Evolutionary conservation across 2,797 vertebrate species (phyloP), one percentile per base, ranked within the genome.

Genomic region (Telmatherina bonti): DNA sequence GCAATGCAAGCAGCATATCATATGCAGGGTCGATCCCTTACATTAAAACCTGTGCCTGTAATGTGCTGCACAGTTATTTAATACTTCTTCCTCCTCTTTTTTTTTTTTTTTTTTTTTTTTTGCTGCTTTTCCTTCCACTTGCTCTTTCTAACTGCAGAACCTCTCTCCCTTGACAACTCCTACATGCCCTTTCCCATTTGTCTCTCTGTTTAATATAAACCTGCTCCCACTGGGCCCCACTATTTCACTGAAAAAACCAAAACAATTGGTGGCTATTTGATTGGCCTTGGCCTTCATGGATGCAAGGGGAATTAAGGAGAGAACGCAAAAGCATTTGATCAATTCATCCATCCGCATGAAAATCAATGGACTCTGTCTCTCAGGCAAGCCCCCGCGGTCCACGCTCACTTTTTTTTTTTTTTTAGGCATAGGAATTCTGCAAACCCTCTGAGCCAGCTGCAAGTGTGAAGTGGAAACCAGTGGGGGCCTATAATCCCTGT

Each of bases 181-280:
- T 81, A 70, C 76, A 70, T 87, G 81, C 79, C 63, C 76, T 82
- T 58, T 70, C 67, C 82, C 74, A 86, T 91, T 87, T 86, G 78
- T 88, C 80, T 91, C 75, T 71, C 81, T 89, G 87, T 90, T 92
- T 90, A 89, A 90, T 90, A 85, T 84, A 78, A 86, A 84, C 79
- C 80, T 70, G 67, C 67, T 81, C 88, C 87, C 82, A 27, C 55
- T 70, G 88, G 86, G 75, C 75, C 16, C 64, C 75, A 82, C 72
- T 62, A 77, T 86, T 88, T 82, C 69, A 67, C 70, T 10, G 72
- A n/a, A 59, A 88, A 85, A 90, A 76, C 72, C 81, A 77, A 90
- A 88, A 89, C 88, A 91, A 90, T 83, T 89, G 89, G 85, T 89
- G 79, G 73, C 77, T 84, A 79, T 92, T 90, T 92, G 84, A 92